A percentile compares a stretch with the other conserved stretches of the same genome.
These are phyloP conservation scores for Conus betulinus DNA, from an alignment of 1,140 invertebrate species.

Conservation along the genomic window DNA sequence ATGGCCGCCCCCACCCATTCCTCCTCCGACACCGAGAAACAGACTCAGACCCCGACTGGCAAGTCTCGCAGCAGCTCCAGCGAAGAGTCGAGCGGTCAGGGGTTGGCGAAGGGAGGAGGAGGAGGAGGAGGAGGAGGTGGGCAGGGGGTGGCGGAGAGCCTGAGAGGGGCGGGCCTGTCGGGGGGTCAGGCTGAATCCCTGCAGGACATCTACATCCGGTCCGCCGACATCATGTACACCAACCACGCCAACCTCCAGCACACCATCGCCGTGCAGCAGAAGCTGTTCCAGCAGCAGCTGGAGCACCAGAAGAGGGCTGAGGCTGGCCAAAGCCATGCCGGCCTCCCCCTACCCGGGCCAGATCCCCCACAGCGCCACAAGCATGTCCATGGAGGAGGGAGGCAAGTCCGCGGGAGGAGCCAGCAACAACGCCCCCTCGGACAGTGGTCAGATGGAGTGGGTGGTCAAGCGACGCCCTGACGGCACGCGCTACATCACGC, in stretches of 20 bases:
- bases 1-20: constrained; percentile 40
- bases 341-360: constrained; percentile 4
- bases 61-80: constrained; percentile 27
- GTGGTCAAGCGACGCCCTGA: constrained; percentile 88
- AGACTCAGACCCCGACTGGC: constrained; percentile 69
- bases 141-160: constrained; percentile 39
- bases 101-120: not conserved
- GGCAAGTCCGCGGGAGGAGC: constrained; percentile 25
- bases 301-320: constrained; percentile 63
- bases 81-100: constrained; percentile 51
- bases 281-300: constrained; percentile 80
- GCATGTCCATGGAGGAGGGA: constrained; percentile 32
- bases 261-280: constrained; percentile 84
- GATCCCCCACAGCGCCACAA: constrained; percentile 37
- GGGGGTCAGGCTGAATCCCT: constrained; percentile 62
- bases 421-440: constrained; percentile 56
- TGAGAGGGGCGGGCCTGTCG: constrained; percentile 37
- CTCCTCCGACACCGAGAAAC: constrained; percentile 71
- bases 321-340: constrained; percentile 51
- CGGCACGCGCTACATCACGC: constrained; percentile 87
- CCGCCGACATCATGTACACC: constrained; percentile 82
- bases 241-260: constrained; percentile 85
- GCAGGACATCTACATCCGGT: constrained; percentile 72
- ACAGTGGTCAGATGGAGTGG: constrained; percentile 82
- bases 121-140: not conserved